Evolutionary conservation across 2,113 vertebrate genomes (phyloP).

Genomic region (Semnornis frantzii): DNA sequence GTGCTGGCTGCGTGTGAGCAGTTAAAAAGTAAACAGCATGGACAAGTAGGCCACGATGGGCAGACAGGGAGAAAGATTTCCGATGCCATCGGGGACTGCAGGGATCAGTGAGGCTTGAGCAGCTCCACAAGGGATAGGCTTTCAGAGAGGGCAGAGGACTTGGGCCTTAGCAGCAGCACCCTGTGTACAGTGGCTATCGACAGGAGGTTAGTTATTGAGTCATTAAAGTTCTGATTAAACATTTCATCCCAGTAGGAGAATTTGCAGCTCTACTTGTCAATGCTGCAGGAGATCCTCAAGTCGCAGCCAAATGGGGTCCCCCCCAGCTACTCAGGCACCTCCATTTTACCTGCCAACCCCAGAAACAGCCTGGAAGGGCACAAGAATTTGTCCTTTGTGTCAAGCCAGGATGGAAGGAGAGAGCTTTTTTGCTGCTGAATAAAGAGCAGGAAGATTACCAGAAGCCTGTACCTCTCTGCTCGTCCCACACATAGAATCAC

Average conservation of each 20-base stretch:
- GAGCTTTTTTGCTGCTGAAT: neutral
- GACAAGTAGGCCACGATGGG: neutral
- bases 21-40: neutral
- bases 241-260: neutral
- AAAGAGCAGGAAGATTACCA: neutral
- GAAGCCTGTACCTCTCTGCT: neutral
- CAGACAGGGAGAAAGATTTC: neutral
- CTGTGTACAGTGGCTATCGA: neutral
- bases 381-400: neutral
- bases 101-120: fast-evolving
- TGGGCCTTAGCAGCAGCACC: neutral
- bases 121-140: neutral
- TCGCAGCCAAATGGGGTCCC: neutral
- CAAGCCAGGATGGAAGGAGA: neutral
- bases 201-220: neutral
- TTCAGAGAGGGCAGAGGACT: neutral
- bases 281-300: fast-evolving
- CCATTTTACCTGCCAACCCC: neutral
- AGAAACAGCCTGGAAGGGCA: neutral
- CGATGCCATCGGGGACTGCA: neutral
- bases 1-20: neutral
- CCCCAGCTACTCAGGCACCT: neutral
- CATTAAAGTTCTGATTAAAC: neutral
- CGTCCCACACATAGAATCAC: neutral
- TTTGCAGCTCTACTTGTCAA: neutral